Evolutionary conservation across 2,113 vertebrate genomes (phyloP), one percentile per base, ranked within the genome.

Genomic region (Megaleporinus macrocephalus): DNA sequence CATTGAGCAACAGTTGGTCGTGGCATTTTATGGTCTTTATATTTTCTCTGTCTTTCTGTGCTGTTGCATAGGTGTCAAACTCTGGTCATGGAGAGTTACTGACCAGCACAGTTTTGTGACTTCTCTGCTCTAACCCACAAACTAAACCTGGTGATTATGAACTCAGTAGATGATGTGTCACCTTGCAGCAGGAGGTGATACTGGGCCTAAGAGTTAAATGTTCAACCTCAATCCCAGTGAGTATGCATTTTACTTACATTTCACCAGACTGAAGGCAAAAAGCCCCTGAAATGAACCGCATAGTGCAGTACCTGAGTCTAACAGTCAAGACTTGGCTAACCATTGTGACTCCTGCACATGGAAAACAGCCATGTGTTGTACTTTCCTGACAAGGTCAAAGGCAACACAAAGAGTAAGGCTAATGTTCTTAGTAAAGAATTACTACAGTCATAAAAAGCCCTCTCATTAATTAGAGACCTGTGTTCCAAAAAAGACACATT

Each of bases 371-470:
- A 87, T 77, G 80, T 55, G 20, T 27, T 70, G 73, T 69, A 57
- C 53, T 72, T 85, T 71, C 78, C 72, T 71, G 68, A 75, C 80
- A 83, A 78, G 83, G 66, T 83, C 74, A 85, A 79, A 77, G 22
- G 68, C 83, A 78, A 78, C 70, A 80, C 78, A 71, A 70, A 81
- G 47, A 82, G 82, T 14, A 22, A 66, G 70, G 41, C 29, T 80
- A 33, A 70, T 81, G 78, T 77, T 78, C 73, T 47, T 76, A 13
- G 75, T 83, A 72, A 76, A 76, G 33, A 73, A 85, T 85, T 79
- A 78, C 84, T 86, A 77, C 78, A 69, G 81, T 68, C 73, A 65
- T 83, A 81, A 87, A 87, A 83, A 53, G 6, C 47, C 44, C 53
- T 72, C 47, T 15, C 72, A 82, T 87, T 85, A 76, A 84, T 88